phyloP scores from a whole-genome alignment of 2,113 vertebrate species.

The Lophotis ruficrista region DNA sequence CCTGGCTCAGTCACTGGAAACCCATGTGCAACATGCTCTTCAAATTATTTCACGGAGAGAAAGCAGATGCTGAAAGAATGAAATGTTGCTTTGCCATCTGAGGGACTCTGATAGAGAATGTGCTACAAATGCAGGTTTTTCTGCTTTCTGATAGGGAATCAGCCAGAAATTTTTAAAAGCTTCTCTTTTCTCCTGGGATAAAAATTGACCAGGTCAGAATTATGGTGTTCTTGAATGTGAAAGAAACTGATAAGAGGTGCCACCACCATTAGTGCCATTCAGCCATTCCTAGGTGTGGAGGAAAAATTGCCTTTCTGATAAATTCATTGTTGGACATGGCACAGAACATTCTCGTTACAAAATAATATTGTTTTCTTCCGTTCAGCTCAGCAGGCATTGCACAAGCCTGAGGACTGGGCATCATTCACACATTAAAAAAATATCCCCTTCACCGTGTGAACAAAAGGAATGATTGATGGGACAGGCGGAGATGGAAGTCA shows the following conservation, averaged over 20 bases:
- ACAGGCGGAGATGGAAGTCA: background rate
- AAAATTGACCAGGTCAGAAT: background rate
- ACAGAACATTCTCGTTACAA: conserved; percentile 7
- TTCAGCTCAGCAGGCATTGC: background rate
- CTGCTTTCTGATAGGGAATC: background rate
- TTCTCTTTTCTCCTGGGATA: background rate
- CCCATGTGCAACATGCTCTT: background rate
- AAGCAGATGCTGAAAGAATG: conserved; percentile 58
- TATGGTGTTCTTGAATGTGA: background rate
- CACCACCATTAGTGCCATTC: background rate
- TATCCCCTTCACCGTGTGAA: background rate
- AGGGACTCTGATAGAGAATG: conserved; percentile 10
- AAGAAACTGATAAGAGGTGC: background rate
- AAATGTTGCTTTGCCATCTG: conserved; percentile 30
- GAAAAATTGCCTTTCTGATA: conserved; percentile 23
- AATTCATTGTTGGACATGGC: conserved; percentile 38
- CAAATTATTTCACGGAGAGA: conserved; percentile 63
- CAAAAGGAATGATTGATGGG: background rate
- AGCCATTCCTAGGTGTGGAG: background rate
- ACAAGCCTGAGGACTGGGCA: conserved; percentile 5
- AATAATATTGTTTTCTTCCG: conserved; percentile 5
- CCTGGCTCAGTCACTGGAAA: conserved; percentile 27
- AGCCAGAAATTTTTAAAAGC: conserved; percentile 5
- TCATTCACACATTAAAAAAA: background rate
- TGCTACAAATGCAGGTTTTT: conserved; percentile 5